These are phyloP conservation scores for Silurus aristotelis DNA, from an alignment of 2,797 vertebrate species.

Conservation along the genomic window DNA sequence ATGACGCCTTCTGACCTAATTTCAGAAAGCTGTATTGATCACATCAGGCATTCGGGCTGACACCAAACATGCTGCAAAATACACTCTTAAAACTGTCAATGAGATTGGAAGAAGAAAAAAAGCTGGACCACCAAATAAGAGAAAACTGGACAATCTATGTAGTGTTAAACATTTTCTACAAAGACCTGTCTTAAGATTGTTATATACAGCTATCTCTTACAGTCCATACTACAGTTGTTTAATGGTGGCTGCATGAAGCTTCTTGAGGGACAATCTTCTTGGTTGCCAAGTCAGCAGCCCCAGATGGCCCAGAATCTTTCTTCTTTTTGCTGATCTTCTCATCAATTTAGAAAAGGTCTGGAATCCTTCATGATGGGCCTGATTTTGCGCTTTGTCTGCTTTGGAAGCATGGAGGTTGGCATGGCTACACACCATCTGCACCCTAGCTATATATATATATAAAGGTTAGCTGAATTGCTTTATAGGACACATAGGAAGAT, in stretches of 20 bases:
- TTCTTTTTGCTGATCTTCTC: not conserved
- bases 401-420: not conserved
- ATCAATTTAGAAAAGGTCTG: not conserved
- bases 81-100: not conserved
- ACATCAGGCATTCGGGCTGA: not conserved
- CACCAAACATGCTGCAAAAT: not conserved
- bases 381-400: not conserved
- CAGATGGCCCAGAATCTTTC: not conserved
- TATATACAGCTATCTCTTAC: not conserved
- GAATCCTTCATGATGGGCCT: not conserved
- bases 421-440: not conserved
- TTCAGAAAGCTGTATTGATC: slow-evolving; percentile 4
- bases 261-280: not conserved
- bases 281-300: not conserved
- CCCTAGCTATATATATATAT: not conserved
- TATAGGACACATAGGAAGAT: not conserved
- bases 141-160: not conserved
- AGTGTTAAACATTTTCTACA: not conserved
- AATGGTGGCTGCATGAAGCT: not conserved
- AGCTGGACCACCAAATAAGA: not conserved
- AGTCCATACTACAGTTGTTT: not conserved
- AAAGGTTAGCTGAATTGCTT: not conserved
- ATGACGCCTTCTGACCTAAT: not conserved
- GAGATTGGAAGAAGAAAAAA: not conserved
- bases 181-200: not conserved